A percentile compares a stretch with the other conserved stretches of the same genome.
phyloP scores from a whole-genome alignment of 2,113 vertebrate species.

The Suricata suricatta region DNA sequence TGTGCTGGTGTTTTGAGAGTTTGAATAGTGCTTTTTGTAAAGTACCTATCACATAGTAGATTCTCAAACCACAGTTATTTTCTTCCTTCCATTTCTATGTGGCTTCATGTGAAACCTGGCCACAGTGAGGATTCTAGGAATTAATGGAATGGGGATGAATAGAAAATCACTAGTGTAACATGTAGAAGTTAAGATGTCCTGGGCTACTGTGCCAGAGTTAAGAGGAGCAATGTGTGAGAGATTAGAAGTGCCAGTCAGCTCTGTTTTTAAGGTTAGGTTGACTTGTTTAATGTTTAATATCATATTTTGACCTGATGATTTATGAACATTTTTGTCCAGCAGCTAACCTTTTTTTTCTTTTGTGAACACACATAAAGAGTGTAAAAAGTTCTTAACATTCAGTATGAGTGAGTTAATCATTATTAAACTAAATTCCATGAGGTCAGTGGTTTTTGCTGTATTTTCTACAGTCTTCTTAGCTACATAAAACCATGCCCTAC shows the following conservation, averaged over 20 bases:
- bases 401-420: background rate
- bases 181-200: background rate
- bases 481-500: background rate
- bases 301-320: background rate
- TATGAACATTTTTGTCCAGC: conserved; percentile 19
- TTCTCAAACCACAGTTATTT: background rate
- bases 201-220: background rate
- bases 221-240: background rate
- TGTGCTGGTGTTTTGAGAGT: background rate
- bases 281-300: conserved; percentile 24
- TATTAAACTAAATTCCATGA: background rate
- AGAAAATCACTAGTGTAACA: background rate
- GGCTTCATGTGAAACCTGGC: background rate
- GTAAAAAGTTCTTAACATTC: background rate
- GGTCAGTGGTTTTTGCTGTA: background rate
- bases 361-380: background rate
- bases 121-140: background rate
- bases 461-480: background rate
- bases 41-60: background rate
- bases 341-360: conserved; percentile 7
- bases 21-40: background rate
- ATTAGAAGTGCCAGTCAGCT: background rate
- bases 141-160: background rate
- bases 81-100: background rate
- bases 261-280: background rate